A percentile compares a stretch with the other conserved stretches of the same genome.
These are phyloP conservation scores for Gryllus longicercus DNA, from an alignment of 2,888 invertebrate species.

Conservation along the genomic window DNA sequence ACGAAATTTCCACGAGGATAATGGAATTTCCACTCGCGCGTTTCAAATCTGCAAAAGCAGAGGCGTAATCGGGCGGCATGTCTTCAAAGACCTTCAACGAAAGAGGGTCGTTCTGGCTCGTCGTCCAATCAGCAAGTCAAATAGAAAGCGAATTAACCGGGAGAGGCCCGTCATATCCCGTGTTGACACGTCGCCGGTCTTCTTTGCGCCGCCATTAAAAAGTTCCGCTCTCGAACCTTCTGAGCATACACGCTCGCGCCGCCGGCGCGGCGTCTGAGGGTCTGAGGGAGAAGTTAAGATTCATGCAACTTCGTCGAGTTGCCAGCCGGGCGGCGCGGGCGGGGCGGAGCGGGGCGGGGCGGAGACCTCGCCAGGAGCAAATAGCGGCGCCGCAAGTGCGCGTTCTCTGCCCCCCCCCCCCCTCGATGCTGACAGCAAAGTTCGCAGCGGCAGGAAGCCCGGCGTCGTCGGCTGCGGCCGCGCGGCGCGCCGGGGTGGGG, in stretches of 20 bases:
- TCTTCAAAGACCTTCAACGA: too few relatives aligned
- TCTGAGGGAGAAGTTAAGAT: slow-evolving; percentile 23
- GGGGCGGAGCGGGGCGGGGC: neutral
- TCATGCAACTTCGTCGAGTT: neutral
- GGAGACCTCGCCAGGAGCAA: slow-evolving; percentile 4
- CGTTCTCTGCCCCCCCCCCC: neutral
- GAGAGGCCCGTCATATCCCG: slow-evolving; percentile 24
- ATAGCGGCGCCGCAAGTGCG: slow-evolving; percentile 2
- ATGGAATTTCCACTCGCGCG: too few relatives aligned
- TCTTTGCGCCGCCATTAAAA: slow-evolving; percentile 28
- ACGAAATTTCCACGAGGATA: too few relatives aligned
- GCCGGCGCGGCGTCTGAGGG: slow-evolving; percentile 24
- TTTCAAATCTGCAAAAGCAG: too few relatives aligned
- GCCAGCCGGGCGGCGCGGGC: neutral
- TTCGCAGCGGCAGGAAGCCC: slow-evolving; percentile 17
- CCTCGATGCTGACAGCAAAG: slow-evolving; percentile 20
- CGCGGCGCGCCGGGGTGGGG: neutral
- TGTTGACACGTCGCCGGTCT: slow-evolving; percentile 26
- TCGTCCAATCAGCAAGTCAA: slow-evolving; percentile 31
- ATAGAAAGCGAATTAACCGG: slow-evolving; percentile 30
- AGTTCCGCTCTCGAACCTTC: slow-evolving; percentile 21
- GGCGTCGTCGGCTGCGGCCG: neutral
- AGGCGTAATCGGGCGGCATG: too few relatives aligned
- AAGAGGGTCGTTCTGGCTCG: slow-evolving; percentile 20
- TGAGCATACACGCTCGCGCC: slow-evolving; percentile 21